Evolutionary conservation across 2,888 invertebrate genomes (phyloP).

Genomic region (Leucozona laternaria): DNA sequence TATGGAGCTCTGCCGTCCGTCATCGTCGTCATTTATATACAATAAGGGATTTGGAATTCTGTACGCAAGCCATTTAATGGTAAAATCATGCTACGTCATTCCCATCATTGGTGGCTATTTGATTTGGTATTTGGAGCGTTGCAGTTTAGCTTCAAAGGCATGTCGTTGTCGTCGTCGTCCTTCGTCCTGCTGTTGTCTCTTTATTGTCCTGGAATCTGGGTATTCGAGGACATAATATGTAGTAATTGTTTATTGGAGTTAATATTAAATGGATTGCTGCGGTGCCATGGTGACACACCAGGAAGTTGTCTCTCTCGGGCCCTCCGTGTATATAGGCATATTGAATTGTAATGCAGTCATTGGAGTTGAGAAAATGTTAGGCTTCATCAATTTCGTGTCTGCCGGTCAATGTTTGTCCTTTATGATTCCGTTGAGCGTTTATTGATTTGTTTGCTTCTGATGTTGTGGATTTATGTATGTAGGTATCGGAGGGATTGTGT

Average conservation of each 20-base stretch:
- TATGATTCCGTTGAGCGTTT: slow-evolving; percentile 60
- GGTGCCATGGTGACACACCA: slow-evolving; percentile 47
- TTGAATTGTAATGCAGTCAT: slow-evolving; percentile 43
- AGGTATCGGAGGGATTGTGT: slow-evolving; percentile 42
- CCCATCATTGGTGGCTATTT: slow-evolving; percentile 70
- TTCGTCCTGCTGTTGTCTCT: background rate
- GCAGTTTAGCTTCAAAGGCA: slow-evolving; percentile 58
- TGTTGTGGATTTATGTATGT: slow-evolving; percentile 44
- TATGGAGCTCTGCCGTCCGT: slow-evolving; percentile 4
- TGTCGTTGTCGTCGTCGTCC: slow-evolving; percentile 24
- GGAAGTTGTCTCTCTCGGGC: slow-evolving; percentile 16
- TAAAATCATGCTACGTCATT: slow-evolving; percentile 70
- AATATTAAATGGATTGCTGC: slow-evolving; percentile 70
- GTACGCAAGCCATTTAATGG: slow-evolving; percentile 61
- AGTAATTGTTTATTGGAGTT: slow-evolving; percentile 74
- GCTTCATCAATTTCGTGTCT: slow-evolving; percentile 36
- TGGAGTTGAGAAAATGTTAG: slow-evolving; percentile 1
- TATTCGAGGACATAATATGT: slow-evolving; percentile 60
- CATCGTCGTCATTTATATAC: background rate
- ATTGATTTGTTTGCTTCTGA: slow-evolving; percentile 57
- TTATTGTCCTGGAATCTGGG: slow-evolving; percentile 37
- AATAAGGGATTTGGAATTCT: slow-evolving; percentile 66
- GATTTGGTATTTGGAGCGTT: slow-evolving; percentile 70
- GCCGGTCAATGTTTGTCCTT: slow-evolving; percentile 51
- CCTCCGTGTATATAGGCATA: background rate